Conservation (phyloP, 2,797 vertebrate species). For the Premnoplex brunnescens region DNA sequence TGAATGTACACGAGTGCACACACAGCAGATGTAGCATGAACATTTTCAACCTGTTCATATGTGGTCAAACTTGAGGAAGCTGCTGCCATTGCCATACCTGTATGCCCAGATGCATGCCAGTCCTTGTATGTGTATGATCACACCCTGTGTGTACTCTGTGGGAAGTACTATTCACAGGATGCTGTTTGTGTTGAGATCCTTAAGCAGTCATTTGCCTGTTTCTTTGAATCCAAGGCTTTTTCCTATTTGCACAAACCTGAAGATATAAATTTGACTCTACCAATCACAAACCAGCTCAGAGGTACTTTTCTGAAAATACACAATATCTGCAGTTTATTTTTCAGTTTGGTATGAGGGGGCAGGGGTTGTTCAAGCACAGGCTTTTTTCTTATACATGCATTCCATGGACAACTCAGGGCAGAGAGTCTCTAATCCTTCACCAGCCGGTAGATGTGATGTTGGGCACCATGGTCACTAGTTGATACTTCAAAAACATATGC, state of each 20-base stretch:
- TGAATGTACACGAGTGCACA: neutral
- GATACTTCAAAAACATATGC: slow-evolving; percentile 82
- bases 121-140: neutral
- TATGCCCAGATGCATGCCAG: neutral
- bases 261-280: neutral
- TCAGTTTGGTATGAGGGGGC: slow-evolving; percentile 33
- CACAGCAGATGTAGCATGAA: neutral
- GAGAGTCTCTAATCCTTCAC: slow-evolving; percentile 76
- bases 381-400: slow-evolving; percentile 51
- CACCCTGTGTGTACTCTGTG: neutral
- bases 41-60: neutral
- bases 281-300: slow-evolving; percentile 52
- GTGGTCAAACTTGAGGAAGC: neutral
- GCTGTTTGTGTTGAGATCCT: neutral
- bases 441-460: slow-evolving; percentile 80
- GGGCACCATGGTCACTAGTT: slow-evolving; percentile 77
- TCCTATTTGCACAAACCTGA: neutral
- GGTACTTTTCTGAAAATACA: slow-evolving; percentile 71
- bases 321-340: slow-evolving; percentile 75
- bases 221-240: neutral
- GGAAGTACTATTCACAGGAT: neutral
- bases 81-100: neutral
- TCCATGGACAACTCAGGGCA: slow-evolving; percentile 18
- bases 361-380: slow-evolving; percentile 48
- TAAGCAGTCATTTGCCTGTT: neutral